phyloP scores from a whole-genome alignment of 2,888 invertebrate genomes.

The Protophormia terraenovae region DNA sequence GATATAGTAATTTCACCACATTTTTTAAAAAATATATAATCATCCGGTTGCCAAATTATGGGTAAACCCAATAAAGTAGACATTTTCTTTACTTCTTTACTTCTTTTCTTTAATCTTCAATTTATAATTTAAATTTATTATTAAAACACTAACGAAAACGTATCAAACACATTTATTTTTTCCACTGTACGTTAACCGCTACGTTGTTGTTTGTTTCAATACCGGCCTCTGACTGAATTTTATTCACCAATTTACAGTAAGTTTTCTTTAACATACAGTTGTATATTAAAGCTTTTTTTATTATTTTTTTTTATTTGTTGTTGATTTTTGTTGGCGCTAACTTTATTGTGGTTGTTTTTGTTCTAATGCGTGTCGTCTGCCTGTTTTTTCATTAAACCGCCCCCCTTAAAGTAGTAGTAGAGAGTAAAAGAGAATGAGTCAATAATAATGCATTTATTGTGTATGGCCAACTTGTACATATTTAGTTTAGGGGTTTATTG shows the following conservation, averaged over 20 bases:
- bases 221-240: constrained; percentile 63
- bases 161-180: background rate
- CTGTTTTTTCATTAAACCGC: constrained; percentile 14
- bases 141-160: background rate
- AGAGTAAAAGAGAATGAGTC: background rate
- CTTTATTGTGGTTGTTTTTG: background rate
- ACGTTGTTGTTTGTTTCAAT: constrained; percentile 61
- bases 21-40: constrained; percentile 75
- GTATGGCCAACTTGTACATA: constrained; percentile 15
- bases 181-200: background rate
- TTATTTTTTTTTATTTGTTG: background rate
- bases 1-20: constrained; percentile 78
- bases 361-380: constrained; percentile 23
- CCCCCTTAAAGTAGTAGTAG: background rate
- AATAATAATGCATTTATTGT: background rate
- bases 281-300: constrained; percentile 19
- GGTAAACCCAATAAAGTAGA: constrained; percentile 6
- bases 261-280: constrained; percentile 37
- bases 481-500: background rate
- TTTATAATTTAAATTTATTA: background rate
- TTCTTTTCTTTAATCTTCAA: background rate
- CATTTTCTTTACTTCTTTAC: background rate
- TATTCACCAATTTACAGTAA: constrained; percentile 60
- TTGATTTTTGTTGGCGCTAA: background rate
- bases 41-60: constrained; percentile 73